phyloP scores from a whole-genome alignment of 2,797 vertebrate species.

The Sebastes taczanowskii region DNA sequence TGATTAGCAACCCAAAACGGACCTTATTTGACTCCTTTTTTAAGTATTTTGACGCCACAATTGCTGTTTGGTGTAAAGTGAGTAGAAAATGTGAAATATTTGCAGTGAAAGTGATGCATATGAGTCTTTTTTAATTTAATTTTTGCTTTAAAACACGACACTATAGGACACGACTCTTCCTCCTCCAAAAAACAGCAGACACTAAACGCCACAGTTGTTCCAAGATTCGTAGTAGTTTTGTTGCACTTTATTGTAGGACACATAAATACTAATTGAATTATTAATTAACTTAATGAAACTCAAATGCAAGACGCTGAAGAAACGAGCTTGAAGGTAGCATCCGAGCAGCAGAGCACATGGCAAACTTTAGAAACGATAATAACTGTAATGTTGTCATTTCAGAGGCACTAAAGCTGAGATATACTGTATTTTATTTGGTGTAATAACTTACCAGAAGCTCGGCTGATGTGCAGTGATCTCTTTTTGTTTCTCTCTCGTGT shows the following conservation, averaged over 20 bases:
- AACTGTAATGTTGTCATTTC: accelerated
- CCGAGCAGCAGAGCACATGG: not conserved
- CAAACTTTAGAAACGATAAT: too few species aligned
- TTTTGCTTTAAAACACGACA: not conserved
- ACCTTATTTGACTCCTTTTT: accelerated
- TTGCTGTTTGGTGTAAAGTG: not conserved
- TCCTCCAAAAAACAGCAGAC: not conserved
- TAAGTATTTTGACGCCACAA: accelerated
- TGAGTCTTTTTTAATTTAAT: accelerated
- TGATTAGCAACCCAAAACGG: accelerated
- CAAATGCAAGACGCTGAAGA: too few species aligned
- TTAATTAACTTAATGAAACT: not conserved
- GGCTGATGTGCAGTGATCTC: not conserved
- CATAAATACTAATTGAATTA: not conserved
- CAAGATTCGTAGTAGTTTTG: accelerated
- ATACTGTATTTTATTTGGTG: accelerated
- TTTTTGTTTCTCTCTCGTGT: not conserved
- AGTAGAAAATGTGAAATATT: not conserved
- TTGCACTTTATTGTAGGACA: not conserved
- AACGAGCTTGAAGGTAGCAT: not conserved
- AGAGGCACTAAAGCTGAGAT: not conserved
- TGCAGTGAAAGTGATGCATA: not conserved
- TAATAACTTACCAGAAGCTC: not conserved
- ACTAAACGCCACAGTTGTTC: not conserved
- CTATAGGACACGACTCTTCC: not conserved